Evolutionary conservation across 1,140 invertebrate species (phyloP).

Genomic region (Drosophila sucinea): DNA sequence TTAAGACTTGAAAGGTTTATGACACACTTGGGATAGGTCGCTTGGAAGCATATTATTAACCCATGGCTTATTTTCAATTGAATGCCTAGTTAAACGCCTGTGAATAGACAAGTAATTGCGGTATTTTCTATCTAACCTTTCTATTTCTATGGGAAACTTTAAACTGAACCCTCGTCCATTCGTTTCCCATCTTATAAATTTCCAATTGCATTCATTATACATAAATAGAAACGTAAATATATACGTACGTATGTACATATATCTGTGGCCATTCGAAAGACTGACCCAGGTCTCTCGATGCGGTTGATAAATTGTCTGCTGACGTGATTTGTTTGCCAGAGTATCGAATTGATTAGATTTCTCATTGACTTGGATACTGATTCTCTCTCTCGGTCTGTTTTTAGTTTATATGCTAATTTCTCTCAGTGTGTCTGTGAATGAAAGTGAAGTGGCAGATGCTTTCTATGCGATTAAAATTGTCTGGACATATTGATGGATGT

Average conservation of each 20-base stretch:
- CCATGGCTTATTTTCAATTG: too few species aligned
- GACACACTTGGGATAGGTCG: too few species aligned
- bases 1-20: too few species aligned
- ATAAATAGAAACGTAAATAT: constrained; percentile 3
- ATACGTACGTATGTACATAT: constrained; percentile 4
- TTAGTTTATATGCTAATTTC: constrained; percentile 48
- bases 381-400: constrained; percentile 6
- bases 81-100: too few species aligned
- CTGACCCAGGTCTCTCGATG: constrained; percentile 31
- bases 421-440: constrained; percentile 22
- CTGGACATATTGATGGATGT: constrained; percentile 56
- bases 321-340: constrained; percentile 58
- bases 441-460: constrained; percentile 49
- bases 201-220: constrained; percentile 56
- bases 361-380: constrained; percentile 20
- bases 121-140: too few species aligned
- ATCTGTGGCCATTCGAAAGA: constrained; percentile 31
- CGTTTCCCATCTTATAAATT: constrained; percentile 50
- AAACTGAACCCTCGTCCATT: not conserved
- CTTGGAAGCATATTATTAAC: too few species aligned
- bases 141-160: not conserved
- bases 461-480: constrained; percentile 51
- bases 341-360: constrained; percentile 55
- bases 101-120: too few species aligned
- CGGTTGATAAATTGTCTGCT: constrained; percentile 52